Evolutionary conservation across 2,797 vertebrate species (phyloP).

Genomic region (Lepidocolaptes lacrymiger): DNA sequence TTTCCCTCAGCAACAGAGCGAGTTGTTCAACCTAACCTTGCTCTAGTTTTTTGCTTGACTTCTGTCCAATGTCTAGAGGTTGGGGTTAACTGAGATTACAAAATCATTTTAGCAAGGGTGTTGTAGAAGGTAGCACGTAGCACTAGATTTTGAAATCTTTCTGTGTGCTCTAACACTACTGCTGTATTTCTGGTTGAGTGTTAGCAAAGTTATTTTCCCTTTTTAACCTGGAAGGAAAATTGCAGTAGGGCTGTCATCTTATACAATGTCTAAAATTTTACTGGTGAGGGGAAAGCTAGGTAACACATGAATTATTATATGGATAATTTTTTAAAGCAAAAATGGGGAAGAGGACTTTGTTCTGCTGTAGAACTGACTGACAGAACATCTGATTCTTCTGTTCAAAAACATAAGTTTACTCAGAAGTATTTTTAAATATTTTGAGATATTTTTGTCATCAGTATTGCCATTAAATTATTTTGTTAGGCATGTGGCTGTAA

Average conservation of each 20-base stretch:
- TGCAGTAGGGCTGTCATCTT: not conserved
- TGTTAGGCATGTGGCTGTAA: not conserved
- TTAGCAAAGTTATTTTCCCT: not conserved
- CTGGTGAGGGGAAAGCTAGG: not conserved
- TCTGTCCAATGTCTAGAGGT: not conserved
- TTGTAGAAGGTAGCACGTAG: not conserved
- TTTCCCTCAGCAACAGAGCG: not conserved
- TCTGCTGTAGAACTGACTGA: not conserved
- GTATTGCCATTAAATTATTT: not conserved
- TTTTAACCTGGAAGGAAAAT: not conserved
- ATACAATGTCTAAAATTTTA: not conserved
- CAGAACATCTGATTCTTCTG: not conserved
- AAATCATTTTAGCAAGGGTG: not conserved
- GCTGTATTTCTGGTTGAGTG: not conserved
- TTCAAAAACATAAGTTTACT: not conserved
- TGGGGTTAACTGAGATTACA: not conserved
- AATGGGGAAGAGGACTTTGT: not conserved
- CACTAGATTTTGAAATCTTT: constrained; percentile 19
- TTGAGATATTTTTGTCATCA: not conserved
- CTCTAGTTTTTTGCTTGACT: not conserved
- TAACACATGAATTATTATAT: not conserved
- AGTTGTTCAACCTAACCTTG: not conserved
- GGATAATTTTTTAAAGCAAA: not conserved
- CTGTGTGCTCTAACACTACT: not conserved
- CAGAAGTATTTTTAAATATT: not conserved